Evolutionary conservation across 1,140 invertebrate species (phyloP), one percentile per base, ranked within the genome.

Genomic region (Nephotettix cincticeps): DNA sequence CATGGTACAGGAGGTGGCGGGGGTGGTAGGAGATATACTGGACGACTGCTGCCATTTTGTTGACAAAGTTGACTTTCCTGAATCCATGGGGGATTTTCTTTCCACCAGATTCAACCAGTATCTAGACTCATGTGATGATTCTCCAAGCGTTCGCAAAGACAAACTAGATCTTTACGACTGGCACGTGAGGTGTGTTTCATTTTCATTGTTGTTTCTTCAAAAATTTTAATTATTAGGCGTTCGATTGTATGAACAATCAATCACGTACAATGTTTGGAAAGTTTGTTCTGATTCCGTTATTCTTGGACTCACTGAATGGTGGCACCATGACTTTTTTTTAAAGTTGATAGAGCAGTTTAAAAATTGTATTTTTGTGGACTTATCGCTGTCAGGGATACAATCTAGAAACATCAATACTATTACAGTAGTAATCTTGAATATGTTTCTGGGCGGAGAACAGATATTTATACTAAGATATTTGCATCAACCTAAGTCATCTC

Each of bases 151-250:
- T 45, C 76, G 70, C 71, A 69, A 73, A 23, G 77, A 83, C 19
- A 83, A 84, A 69, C 71, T 77, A 64, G 83, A 87, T 71, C 74
- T 91, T 29, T 86, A 86, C 72, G 82, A 90, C 76, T 91, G 89
- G 89, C 84, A 86, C 73, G 72, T 86, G 29, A 80, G 79, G 79
- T 79, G 63, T 45, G 58, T 69, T 14, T 29, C 23, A 29, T 54
- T 56, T 14, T 27, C 14, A 23, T 4, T 61, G 19, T 11, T 56
- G 6, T 9, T 56, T 56, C 9, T n/a, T 11, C 9, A 23, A 6
- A 11, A 11, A 6, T 11, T 23, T 11, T 56, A 56, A 56, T 11
- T n/a, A 56, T 11, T 6, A 56, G 21, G 9, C 9, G 14, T 56
- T 56, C 23, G 6, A 56, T 6, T 56, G 19, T 11, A 19, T 56